phyloP scores from a whole-genome alignment of 2,888 invertebrate genomes.

The Abrostola triplasia region DNA sequence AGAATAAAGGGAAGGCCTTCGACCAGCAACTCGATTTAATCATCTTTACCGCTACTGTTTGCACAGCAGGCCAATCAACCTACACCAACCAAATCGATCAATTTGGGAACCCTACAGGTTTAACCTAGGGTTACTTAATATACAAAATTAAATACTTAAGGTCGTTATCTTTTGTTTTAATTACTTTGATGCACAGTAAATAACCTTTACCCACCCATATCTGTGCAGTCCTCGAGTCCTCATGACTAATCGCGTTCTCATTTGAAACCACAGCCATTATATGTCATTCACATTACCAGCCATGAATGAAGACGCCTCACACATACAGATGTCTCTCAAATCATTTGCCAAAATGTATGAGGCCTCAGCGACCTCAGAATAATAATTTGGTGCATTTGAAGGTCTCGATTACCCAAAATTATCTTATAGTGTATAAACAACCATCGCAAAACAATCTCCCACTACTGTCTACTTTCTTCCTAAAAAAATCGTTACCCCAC shows the following conservation, averaged over 20 bases:
- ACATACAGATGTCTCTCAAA: background rate
- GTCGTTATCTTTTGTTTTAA: background rate
- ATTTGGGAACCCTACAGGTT: background rate
- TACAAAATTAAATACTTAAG: too few species aligned
- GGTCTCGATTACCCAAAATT: background rate
- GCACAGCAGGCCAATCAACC: too few species aligned
- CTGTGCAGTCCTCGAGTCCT: background rate
- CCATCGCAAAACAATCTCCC: too few species aligned
- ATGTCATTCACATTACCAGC: background rate
- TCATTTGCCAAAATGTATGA: slow-evolving; percentile 4
- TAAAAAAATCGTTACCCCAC: too few species aligned
- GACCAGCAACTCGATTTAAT: too few species aligned
- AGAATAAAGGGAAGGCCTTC: too few species aligned
- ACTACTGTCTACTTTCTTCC: too few species aligned
- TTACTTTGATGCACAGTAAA: too few species aligned
- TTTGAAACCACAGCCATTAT: background rate
- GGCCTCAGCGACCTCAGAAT: background rate
- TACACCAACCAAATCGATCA: too few species aligned
- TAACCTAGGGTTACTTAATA: too few species aligned
- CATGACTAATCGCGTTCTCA: background rate
- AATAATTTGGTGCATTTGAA: background rate
- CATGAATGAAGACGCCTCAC: background rate
- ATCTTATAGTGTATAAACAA: background rate
- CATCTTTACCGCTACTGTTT: too few species aligned
- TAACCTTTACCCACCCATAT: too few species aligned